Base-by-base conservation (phyloP, 2,888 invertebrate genomes). In the Troilus luridus region DNA sequence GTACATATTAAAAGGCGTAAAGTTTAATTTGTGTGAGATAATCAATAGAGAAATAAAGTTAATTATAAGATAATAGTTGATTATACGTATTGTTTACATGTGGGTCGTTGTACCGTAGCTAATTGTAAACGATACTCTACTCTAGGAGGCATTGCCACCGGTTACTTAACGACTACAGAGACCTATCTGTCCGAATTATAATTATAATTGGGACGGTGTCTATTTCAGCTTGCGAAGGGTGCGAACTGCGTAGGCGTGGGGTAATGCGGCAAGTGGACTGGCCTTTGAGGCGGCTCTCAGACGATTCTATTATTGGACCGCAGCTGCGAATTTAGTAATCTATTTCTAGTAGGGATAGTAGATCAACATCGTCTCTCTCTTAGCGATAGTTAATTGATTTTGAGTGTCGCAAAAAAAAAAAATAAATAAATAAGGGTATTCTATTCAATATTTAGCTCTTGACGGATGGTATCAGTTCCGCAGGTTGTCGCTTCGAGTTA, bases 261-360 rank as follows among this genome's bases (percentile, higher is more conserved):
- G 56, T 85, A 85, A 77, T 77, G 72, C 72, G 72, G 72, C 27
- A 77, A 77, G 72, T 77, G 72, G 72, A 77, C 41, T 77, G 72
- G 72, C 72, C 72, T 77, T 77, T 41, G 72, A 77, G 72, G 41
- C 41, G 72, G 72, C 72, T 77, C 72, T 41, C 41, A 85, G 85
- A 58, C 85, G 56, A n/a, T 56, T 21, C 85, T 85, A 85, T 85
- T 85, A 85, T 85, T 85, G 85, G 85, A 56, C 6, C 85, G 56
- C 85, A 85, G 85, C 56, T 85, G 85, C 85, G 85, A 85, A 85
- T 85, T 85, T 85, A 85, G 85, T 85, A 77, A 77, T 77, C 72
- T 77, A 77, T 77, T 77, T 77, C 19, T 41, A 77, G 72, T 77
- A 77, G 72, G 10, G 17, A 27, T 77, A 77, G 72, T 77, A 27